phyloP scores from a whole-genome alignment of 2,797 vertebrate genomes.

The Steatocranus sp. region DNA sequence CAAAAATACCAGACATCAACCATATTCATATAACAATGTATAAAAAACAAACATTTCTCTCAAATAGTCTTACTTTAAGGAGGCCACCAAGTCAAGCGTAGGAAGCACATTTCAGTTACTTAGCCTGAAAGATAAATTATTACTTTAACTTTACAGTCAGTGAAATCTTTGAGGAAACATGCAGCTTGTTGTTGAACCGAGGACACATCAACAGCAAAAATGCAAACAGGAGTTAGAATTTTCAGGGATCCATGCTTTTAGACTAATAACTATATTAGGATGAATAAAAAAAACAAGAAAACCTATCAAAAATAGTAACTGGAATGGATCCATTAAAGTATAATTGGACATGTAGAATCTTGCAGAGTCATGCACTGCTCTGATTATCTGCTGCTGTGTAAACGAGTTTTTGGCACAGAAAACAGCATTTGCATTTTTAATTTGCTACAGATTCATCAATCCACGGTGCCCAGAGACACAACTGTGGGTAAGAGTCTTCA shows the following conservation, averaged over 20 bases:
- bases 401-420: conserved; percentile 16
- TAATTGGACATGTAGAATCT: conserved; percentile 4
- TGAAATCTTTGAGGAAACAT: not conserved
- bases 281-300: not conserved
- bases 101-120: not conserved
- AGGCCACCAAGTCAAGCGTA: not conserved
- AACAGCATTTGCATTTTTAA: conserved; percentile 44
- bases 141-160: not conserved
- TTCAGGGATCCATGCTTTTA: not conserved
- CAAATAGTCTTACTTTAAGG: accelerated
- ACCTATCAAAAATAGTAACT: not conserved
- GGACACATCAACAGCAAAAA: not conserved
- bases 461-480: not conserved
- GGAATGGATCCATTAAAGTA: not conserved
- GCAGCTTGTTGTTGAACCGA: not conserved
- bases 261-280: not conserved
- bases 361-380: not conserved
- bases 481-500: not conserved
- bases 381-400: conserved; percentile 11
- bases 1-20: not conserved
- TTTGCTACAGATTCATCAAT: conserved; percentile 33
- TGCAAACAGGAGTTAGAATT: not conserved
- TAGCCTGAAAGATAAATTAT: not conserved
- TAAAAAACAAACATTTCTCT: not conserved
- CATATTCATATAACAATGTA: accelerated